Evolutionary conservation across 2,113 vertebrate genomes (phyloP).

Genomic region (Recurvirostra avosetta): DNA sequence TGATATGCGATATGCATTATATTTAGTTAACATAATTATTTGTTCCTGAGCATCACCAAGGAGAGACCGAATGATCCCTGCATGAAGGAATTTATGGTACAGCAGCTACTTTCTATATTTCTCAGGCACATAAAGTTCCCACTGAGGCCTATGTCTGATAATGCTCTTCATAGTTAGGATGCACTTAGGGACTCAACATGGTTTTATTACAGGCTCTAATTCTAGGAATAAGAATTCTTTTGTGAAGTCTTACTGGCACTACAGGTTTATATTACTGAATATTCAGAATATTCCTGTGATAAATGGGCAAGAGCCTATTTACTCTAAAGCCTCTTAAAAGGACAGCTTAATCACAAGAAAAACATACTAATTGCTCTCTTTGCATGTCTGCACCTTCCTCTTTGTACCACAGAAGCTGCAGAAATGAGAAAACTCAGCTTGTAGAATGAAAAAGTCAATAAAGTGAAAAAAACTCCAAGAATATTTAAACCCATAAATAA

Average conservation of each 20-base stretch:
- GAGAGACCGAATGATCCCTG: slow-evolving; percentile 1
- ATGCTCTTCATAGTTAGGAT: neutral
- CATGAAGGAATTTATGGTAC: slow-evolving; percentile 37
- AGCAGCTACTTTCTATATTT: neutral
- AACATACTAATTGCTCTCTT: neutral
- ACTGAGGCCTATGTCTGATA: neutral
- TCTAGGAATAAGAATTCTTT: slow-evolving; percentile 8
- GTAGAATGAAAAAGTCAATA: neutral
- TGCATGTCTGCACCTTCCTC: neutral
- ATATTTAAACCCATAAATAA: neutral
- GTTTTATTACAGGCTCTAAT: slow-evolving; percentile 44
- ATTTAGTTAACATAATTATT: slow-evolving; percentile 45
- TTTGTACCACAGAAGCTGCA: neutral
- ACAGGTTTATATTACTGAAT: neutral
- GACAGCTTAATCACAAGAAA: neutral
- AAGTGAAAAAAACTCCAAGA: neutral
- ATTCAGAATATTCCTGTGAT: neutral
- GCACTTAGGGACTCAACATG: neutral
- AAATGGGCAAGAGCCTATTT: neutral
- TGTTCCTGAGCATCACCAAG: slow-evolving; percentile 24
- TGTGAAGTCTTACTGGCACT: neutral
- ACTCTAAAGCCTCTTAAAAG: neutral
- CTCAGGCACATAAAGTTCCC: slow-evolving; percentile 32
- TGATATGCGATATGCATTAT: slow-evolving; percentile 19
- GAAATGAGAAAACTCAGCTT: neutral